A percentile compares a stretch with the other conserved stretches of the same genome.
These are phyloP conservation scores for Acropternis orthonyx DNA, from an alignment of 2,797 vertebrate genomes.

Conservation along the genomic window DNA sequence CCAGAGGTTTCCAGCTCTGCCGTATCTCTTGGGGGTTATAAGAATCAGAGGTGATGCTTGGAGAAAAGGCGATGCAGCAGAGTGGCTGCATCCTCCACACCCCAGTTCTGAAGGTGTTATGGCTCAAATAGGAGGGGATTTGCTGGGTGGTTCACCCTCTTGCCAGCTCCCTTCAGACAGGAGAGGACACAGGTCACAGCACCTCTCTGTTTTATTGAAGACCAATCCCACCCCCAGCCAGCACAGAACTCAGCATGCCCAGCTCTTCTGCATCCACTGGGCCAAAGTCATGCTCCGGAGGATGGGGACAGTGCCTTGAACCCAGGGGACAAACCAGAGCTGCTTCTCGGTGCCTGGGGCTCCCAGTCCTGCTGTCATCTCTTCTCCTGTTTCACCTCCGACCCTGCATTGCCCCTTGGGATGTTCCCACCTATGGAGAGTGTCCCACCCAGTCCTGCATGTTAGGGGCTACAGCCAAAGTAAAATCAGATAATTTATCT, in stretches of 20 bases:
- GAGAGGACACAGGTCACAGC: slow-evolving; percentile 34
- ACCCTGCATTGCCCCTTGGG: not conserved
- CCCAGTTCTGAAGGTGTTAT: not conserved
- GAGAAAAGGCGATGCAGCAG: not conserved
- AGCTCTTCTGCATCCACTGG: not conserved
- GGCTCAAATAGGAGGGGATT: not conserved
- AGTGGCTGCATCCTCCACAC: not conserved
- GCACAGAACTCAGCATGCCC: not conserved
- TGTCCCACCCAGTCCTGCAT: not conserved
- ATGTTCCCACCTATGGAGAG: not conserved
- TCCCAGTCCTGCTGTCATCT: not conserved
- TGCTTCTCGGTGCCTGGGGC: not conserved
- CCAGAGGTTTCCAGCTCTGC: not conserved
- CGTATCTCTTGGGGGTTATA: not conserved
- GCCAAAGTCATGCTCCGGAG: not conserved
- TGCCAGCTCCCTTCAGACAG: not conserved
- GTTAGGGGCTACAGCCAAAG: not conserved
- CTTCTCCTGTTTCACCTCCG: not conserved
- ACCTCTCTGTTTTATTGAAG: slow-evolving; percentile 64
- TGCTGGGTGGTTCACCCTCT: not conserved
- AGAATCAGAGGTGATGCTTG: not conserved
- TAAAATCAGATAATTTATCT: not conserved
- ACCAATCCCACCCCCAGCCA: not conserved
- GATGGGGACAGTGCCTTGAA: not conserved
- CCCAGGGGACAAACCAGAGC: not conserved